These are phyloP conservation scores for Dicerorhinus sumatrensis DNA, from an alignment of 2,113 vertebrate species.

Conservation along the genomic window DNA sequence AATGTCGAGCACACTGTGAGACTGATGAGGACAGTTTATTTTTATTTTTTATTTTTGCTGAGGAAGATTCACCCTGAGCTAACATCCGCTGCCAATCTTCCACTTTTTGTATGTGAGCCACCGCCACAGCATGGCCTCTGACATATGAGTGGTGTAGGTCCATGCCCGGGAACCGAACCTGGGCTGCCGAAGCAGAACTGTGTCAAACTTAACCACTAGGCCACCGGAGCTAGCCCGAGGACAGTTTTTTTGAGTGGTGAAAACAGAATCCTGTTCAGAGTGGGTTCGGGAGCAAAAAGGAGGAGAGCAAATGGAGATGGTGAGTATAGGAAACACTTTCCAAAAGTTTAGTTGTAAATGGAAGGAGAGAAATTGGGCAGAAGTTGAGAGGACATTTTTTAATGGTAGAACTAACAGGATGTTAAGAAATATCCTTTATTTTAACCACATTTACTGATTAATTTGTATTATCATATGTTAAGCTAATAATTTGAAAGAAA, in stretches of 20 bases:
- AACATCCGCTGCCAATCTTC: too few species aligned
- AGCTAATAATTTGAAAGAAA: slow-evolving; percentile 12
- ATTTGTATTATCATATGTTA: not conserved
- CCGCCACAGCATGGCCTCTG: too few species aligned
- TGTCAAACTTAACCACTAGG: too few species aligned
- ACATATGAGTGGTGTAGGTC: too few species aligned
- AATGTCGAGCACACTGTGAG: not conserved
- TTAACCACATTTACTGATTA: not conserved
- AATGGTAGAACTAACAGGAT: not conserved
- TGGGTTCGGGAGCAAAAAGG: not conserved
- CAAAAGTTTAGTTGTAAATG: not conserved
- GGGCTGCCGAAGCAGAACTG: too few species aligned
- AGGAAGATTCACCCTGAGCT: too few species aligned
- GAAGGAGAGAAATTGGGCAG: not conserved
- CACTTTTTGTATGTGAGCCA: too few species aligned
- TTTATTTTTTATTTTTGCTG: too few species aligned
- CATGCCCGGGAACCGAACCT: too few species aligned
- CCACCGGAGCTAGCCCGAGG: too few species aligned
- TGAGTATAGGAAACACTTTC: not conserved
- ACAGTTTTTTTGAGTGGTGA: not conserved
- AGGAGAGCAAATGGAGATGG: not conserved
- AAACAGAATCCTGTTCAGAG: not conserved
- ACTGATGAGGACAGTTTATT: too few species aligned
- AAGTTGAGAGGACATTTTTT: not conserved
- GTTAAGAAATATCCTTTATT: not conserved